Evolutionary conservation across 2,113 vertebrate genomes (phyloP).

Genomic region (Pelmatolapia mariae): DNA sequence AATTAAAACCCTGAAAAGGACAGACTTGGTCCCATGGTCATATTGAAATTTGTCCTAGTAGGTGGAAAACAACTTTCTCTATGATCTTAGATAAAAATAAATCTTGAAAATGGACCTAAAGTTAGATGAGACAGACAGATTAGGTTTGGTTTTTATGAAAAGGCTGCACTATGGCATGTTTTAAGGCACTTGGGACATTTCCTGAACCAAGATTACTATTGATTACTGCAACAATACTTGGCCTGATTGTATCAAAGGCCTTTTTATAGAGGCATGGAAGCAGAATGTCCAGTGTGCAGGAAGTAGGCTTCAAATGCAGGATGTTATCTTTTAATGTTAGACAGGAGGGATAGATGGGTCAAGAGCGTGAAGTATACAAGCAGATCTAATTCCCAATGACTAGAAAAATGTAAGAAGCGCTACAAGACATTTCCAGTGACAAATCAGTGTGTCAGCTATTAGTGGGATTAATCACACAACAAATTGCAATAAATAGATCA

Average conservation of each 20-base stretch:
- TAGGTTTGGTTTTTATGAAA: neutral
- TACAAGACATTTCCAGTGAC: neutral
- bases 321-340: neutral
- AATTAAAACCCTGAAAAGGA: neutral
- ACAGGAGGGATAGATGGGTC: neutral
- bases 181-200: neutral
- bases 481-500: neutral
- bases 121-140: neutral
- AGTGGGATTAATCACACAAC: neutral
- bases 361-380: neutral
- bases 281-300: neutral
- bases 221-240: neutral
- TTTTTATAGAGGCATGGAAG: neutral
- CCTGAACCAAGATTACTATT: neutral
- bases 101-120: neutral
- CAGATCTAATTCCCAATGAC: neutral
- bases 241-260: neutral
- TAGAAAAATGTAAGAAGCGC: neutral
- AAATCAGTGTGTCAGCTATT: neutral
- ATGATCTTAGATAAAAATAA: neutral
- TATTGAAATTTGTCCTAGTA: neutral
- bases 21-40: neutral
- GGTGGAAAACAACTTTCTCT: neutral
- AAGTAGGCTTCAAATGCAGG: neutral
- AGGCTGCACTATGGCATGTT: neutral